Conservation (phyloP, 2,797 vertebrate species). For the Enoplosus armatus region DNA sequence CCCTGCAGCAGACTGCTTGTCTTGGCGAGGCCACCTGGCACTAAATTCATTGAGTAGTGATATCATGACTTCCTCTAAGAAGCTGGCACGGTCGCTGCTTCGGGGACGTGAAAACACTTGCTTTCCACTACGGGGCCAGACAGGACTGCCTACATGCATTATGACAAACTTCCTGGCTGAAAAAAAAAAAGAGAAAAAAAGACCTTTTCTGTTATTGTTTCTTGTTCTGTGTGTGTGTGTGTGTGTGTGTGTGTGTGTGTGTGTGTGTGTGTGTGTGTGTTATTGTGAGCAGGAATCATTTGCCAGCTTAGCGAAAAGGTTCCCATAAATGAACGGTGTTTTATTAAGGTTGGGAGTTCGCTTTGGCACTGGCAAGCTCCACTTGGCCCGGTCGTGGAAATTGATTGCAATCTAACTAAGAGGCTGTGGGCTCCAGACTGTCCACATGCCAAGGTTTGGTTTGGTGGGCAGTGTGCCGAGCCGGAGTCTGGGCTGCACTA, state of each 20-base stretch:
- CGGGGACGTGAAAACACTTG: slow-evolving; percentile 33
- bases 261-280: slow-evolving; percentile 27
- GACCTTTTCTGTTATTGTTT: slow-evolving; percentile 28
- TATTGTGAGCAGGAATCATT: slow-evolving; percentile 47
- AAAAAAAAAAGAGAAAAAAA: background rate
- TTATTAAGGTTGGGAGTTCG: slow-evolving; percentile 64
- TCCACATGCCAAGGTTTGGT: slow-evolving; percentile 62
- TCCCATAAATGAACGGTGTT: slow-evolving; percentile 62
- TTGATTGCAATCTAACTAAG: slow-evolving; percentile 80
- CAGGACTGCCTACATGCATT: slow-evolving; percentile 48
- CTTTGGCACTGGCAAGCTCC: slow-evolving; percentile 49
- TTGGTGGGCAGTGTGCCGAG: slow-evolving; percentile 56
- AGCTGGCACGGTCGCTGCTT: slow-evolving; percentile 34
- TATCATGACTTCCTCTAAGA: slow-evolving; percentile 62
- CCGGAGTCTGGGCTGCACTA: slow-evolving; percentile 42
- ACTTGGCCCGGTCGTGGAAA: slow-evolving; percentile 70
- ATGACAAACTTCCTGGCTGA: slow-evolving; percentile 47
- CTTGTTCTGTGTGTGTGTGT: slow-evolving; percentile 1
- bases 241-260: slow-evolving; percentile 45
- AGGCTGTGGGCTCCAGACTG: slow-evolving; percentile 71
- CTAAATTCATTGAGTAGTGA: slow-evolving; percentile 39
- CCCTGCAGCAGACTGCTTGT: slow-evolving; percentile 43
- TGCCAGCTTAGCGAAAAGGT: slow-evolving; percentile 51
- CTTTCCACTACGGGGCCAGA: slow-evolving; percentile 38
- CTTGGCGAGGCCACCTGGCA: slow-evolving; percentile 44